A percentile compares a stretch with the other conserved stretches of the same genome.
Evolutionary conservation across 1,140 invertebrate genomes (phyloP).

Genomic region (Amyelois transitella): DNA sequence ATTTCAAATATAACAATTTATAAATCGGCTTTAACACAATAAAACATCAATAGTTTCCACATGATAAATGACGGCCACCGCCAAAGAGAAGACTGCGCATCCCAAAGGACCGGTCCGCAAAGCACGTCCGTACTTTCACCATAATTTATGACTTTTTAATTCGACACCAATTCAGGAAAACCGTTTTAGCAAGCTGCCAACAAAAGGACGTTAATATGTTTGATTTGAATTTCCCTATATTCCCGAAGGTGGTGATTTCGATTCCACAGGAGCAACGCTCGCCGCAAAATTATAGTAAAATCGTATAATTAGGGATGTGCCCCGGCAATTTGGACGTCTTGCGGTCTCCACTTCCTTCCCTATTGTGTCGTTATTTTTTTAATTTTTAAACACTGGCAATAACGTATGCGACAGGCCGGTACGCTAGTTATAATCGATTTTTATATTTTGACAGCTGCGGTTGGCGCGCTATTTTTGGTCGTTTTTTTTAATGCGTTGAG

Average conservation of each 20-base stretch:
- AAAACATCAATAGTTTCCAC: not conserved
- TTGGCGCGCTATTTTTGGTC: constrained; percentile 38
- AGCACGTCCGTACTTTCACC: constrained; percentile 17
- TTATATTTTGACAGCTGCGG: constrained; percentile 66
- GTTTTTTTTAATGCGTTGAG: constrained; percentile 30
- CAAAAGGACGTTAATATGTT: constrained; percentile 49
- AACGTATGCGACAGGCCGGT: constrained; percentile 20
- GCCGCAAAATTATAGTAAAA: constrained; percentile 64
- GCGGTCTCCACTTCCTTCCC: constrained; percentile 58
- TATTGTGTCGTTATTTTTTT: constrained; percentile 47
- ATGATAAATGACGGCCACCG: not conserved
- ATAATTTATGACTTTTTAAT: constrained; percentile 47
- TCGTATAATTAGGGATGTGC: constrained; percentile 63
- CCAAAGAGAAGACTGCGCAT: not conserved
- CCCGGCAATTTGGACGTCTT: constrained; percentile 52
- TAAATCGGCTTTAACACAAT: not conserved
- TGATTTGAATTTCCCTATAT: constrained; percentile 47
- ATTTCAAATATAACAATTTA: too few relatives aligned
- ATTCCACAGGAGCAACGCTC: constrained; percentile 20
- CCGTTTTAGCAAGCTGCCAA: constrained; percentile 38
- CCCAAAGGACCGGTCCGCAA: not conserved
- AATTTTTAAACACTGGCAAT: constrained; percentile 23
- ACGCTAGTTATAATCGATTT: constrained; percentile 54
- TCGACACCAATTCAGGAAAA: constrained; percentile 23
- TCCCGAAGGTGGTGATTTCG: constrained; percentile 51